Evolutionary conservation across 2,888 invertebrate species (phyloP), one percentile per base, ranked within the genome.

Genomic region (Isoperla grammatica): DNA sequence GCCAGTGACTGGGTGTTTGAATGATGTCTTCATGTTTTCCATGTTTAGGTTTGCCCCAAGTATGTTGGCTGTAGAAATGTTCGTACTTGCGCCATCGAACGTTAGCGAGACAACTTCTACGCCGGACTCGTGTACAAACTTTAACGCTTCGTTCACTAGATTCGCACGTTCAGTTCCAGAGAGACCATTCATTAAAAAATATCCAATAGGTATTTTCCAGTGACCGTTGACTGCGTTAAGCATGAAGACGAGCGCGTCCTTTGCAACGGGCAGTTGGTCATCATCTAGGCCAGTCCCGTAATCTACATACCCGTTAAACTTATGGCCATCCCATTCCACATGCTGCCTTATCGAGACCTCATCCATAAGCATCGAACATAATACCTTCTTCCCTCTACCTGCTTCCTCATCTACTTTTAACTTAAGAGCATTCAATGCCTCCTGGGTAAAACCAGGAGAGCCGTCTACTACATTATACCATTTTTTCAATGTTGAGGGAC

Each of bases 171-270:
- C 65, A 8, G 62, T 56, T 22, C 67, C 67, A 56, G 49, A 64
- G 53, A 70, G 56, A 12, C 67, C 64, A 61, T 66, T 61, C 19
- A 66, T 63, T 42, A 69, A 66, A 64, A 68, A 69, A 64, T 69
- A 69, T 2, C 68, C 68, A n/a, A 68, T 46, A 15, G 69, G 69
- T 19, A 69, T 60, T 59, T 69, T 69, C 66, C 68, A 70, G 17
- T 48, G 13, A 13, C 64, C 63, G 62, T 69, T 69, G 46, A 69
- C 43, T 40, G 61, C 56, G 53, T 61, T 63, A 6, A 67, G 55
- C 64, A 70, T 65, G 23, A 68, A 63, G 15, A 69, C 69, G 59
- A 69, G 65, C 4, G 67, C 69, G 57, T 68, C 66, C 54, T 65
- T 68, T 11, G 69, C 68, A 19, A 67, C 53, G 54, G 55, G 58